Conservation (phyloP, 2,797 vertebrate species). For the Peromyscus melanophrys region DNA sequence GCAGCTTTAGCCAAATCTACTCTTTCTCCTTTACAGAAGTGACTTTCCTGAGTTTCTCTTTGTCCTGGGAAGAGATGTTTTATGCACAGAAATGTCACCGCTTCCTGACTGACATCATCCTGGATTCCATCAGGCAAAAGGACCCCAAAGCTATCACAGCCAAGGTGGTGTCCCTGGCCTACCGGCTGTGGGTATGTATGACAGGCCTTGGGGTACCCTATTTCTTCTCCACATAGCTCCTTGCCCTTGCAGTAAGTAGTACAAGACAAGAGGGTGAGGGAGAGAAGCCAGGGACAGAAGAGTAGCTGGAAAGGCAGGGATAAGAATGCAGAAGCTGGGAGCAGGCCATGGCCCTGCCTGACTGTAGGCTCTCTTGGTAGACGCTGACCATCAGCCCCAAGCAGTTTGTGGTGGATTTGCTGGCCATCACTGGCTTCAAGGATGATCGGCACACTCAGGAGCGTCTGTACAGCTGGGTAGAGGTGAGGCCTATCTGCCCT, state of each 20-base stretch:
- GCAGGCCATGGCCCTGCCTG: not conserved
- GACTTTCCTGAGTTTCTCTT: constrained; percentile 87
- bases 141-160: constrained; percentile 84
- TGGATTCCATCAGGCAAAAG: constrained; percentile 87
- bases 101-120: constrained; percentile 88
- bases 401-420: constrained; percentile 86
- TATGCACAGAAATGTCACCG: constrained; percentile 86
- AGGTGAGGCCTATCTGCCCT: constrained; percentile 78
- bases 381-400: constrained; percentile 82
- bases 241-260: not conserved
- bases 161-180: constrained; percentile 82
- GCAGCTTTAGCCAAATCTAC: not conserved
- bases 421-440: constrained; percentile 81
- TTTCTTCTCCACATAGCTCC: not conserved
- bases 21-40: constrained; percentile 81
- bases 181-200: constrained; percentile 86
- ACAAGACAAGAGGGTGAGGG: not conserved
- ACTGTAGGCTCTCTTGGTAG: constrained; percentile 60
- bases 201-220: not conserved
- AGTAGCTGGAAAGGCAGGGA: not conserved
- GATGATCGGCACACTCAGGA: constrained; percentile 77
- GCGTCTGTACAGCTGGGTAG: constrained; percentile 85
- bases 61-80: constrained; percentile 88
- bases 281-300: not conserved
- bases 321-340: not conserved